Base-by-base conservation (phyloP, 2,113 vertebrate genomes). In the Dromas ardeola region DNA sequence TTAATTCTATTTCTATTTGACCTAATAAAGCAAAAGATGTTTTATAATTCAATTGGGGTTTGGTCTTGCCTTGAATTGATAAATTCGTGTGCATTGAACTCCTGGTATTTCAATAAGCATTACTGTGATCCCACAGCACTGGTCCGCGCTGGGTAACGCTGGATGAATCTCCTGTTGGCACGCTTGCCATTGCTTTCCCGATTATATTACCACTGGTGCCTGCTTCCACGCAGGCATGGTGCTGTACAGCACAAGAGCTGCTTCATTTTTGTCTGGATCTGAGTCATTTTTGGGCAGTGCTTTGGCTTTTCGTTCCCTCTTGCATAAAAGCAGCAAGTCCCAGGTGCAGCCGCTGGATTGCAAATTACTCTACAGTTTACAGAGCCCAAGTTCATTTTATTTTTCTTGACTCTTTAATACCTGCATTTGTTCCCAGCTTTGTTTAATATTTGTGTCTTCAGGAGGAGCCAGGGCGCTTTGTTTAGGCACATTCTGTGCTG, bases 1-100 rank as follows among this genome's bases (percentile, higher is more conserved):
- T 94, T 94, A 96, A 96, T 95, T 91, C 89, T 73, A 85, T 97
- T 93, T 97, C 66, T 82, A 3, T 53, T 86, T 11, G 50, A 80
- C 74, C 84, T 97, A 94, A 95, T 93, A 95, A 85, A 95, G 81
- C 78, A 82, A 85, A 95, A 93, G 84, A 85, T 47, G 62, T 72
- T 95, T 81, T 83, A 21, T 95, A 95, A 97, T 95, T 93, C 71
- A 43, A 38, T 77, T 95, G 89, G 67, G 53, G 62, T 42, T 95
- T 84, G 70, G 73, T 82, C 74, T 94, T 91, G 96, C 88, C 91
- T 95, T 45, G 49, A 87, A 32, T 61, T 86, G 40, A 34, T 83
- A 66, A 88, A 97, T 96, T 7, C 9, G 4, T 23, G 50, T 77
- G 66, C 74, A 30, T 13, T 73, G 67, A 91, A 53, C 58, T 92